These are phyloP conservation scores for Autographa gamma DNA, from an alignment of 2,888 invertebrate genomes.

Conservation along the genomic window DNA sequence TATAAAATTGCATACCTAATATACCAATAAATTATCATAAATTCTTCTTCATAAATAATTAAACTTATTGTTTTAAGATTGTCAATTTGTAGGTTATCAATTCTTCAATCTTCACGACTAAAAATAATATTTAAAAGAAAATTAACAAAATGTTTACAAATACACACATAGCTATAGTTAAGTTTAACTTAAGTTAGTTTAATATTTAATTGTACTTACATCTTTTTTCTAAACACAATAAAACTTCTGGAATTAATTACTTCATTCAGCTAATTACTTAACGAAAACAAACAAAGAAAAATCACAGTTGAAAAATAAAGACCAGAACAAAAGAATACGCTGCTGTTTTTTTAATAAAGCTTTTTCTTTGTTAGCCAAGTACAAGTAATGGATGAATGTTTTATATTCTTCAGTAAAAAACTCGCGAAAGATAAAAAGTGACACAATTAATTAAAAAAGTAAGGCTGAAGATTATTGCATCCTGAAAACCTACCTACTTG, in stretches of 20 bases:
- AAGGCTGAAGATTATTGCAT: constrained; percentile 24
- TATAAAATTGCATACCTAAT: too few species aligned
- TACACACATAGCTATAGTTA: background rate
- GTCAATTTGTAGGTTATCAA: too few species aligned
- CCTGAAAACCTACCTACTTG: constrained; percentile 15
- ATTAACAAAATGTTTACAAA: too few species aligned
- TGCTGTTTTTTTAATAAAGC: constrained; percentile 66
- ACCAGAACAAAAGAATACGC: constrained; percentile 54
- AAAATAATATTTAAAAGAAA: too few species aligned
- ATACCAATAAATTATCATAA: too few species aligned
- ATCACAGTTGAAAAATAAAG: constrained; percentile 30
- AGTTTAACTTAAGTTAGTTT: too few species aligned
- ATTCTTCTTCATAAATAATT: too few species aligned
- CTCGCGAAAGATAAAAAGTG: constrained; percentile 42
- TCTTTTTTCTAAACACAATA: background rate
- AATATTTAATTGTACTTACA: too few species aligned
- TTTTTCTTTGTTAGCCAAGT: constrained; percentile 61
- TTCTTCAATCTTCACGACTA: too few species aligned
- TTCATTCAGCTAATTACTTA: constrained; percentile 44
- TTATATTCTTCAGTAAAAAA: constrained; percentile 36
- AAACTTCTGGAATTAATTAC: constrained; percentile 28
- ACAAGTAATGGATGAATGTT: constrained; percentile 55
- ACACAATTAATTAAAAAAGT: constrained; percentile 52
- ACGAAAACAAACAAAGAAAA: constrained; percentile 48
- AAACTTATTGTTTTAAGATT: too few species aligned